phyloP scores from a whole-genome alignment of 2,888 invertebrate species.

The Bugula neritina region DNA sequence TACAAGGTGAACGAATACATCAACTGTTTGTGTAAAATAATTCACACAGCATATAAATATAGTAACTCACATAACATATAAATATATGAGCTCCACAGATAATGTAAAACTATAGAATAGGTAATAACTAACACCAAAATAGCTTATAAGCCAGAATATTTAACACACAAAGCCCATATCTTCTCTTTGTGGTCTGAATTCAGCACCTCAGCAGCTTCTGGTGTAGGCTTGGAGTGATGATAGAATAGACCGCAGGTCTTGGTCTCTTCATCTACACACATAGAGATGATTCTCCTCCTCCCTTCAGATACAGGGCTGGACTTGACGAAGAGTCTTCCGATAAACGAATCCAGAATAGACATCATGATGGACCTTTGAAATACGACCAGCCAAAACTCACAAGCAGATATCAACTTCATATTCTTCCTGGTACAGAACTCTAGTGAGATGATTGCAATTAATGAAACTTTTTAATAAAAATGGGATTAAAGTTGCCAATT shows the following conservation, averaged over 20 bases:
- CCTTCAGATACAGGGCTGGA: slow-evolving; percentile 7
- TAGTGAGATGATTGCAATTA: too few relatives aligned
- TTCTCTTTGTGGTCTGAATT: neutral
- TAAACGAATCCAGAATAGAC: neutral
- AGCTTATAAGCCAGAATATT: slow-evolving; percentile 19
- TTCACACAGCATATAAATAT: too few relatives aligned
- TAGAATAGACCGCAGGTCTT: neutral
- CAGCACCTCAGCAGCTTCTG: slow-evolving; percentile 7
- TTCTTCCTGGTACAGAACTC: neutral
- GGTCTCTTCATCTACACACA: neutral
- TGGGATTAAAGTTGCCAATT: too few relatives aligned
- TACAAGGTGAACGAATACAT: too few relatives aligned
- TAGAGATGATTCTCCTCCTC: neutral
- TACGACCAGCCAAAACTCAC: neutral
- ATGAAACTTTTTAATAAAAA: too few relatives aligned
- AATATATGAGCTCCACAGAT: too few relatives aligned
- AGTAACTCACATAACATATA: too few relatives aligned
- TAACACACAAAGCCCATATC: slow-evolving; percentile 18
- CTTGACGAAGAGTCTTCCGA: neutral
- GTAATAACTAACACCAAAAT: too few relatives aligned
- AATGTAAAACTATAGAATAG: too few relatives aligned
- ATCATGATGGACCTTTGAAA: neutral
- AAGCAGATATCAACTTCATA: neutral
- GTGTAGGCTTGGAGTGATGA: neutral
- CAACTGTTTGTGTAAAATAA: too few relatives aligned